Evolutionary conservation across 2,797 vertebrate species (phyloP), one percentile per base, ranked within the genome.

Genomic region (Enteromius trimaculatus): DNA sequence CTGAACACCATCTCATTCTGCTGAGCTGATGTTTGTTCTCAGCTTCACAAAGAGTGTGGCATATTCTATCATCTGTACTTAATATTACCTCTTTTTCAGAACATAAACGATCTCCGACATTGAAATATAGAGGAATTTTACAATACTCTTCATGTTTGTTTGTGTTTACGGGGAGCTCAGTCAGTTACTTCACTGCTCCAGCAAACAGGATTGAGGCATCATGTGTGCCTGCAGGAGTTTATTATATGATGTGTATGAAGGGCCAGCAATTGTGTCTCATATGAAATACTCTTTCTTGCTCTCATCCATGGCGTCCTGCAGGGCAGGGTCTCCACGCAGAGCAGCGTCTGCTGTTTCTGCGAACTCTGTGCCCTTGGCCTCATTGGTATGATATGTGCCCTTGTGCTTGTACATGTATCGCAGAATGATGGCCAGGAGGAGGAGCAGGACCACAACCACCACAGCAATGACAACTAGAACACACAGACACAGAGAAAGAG

Each of bases 201-300:
- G 74, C 19, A 83, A 77, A 82, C 81, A 58, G 23, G 23, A 37
- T 49, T 37, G 7, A 71, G 51, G 42, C 65, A 39, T 78, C 72
- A 76, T 23, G 29, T 31, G 29, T 58, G 64, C 70, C 21, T 58
- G 9, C 42, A 26, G 2, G n/a, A 44, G 71, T 82, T 68, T 64
- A 44, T 55, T 68, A 44, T 68, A 23, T 21, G 11, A 42, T 14
- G 31, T 66, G 13, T 16, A 44, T 53, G 42, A 68, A 60, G 7
- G 4, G 9, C 4, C 21, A 34, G 62, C 29, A 26, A 23, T 26
- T 58, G 62, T 64, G 62, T 79, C 76, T 96, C 93, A 97, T 88
- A 97, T 97, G 87, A 97, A 97, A 91, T 96, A 97, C 79, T 97
- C 96, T 88, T 96, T 96, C 87, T 92, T 95, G 92, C 91, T 95